Percentiles rank a stretch among this genome's conserved stretches.
Conservation (phyloP, 2,888 invertebrate species). For the Selenia dentaria region DNA sequence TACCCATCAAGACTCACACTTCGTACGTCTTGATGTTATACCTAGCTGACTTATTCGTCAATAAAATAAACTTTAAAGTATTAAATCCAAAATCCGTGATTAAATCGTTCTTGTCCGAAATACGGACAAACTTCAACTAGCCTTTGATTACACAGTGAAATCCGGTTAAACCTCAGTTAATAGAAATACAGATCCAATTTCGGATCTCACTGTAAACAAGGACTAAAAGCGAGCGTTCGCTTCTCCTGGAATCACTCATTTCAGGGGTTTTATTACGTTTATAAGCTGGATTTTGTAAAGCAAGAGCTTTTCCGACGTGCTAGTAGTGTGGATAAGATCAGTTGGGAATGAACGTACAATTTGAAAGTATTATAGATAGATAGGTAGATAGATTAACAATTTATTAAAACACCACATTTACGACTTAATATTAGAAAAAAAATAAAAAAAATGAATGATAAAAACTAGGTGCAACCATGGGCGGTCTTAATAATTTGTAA, state of each 20-base stretch:
- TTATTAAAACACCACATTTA: too few relatives aligned
- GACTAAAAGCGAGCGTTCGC: slow-evolving; percentile 10
- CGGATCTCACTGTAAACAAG: slow-evolving; percentile 14
- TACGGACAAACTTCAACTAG: background rate
- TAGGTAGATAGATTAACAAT: too few relatives aligned
- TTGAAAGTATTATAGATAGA: background rate
- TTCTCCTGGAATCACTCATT: slow-evolving; percentile 29
- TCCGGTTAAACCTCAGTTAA: slow-evolving; percentile 17
- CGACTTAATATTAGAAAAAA: too few relatives aligned
- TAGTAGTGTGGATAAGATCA: background rate
- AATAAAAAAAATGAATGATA: too few relatives aligned
- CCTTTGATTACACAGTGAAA: slow-evolving; percentile 10
- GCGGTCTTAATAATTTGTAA: too few relatives aligned
- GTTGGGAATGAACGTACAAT: slow-evolving; percentile 1
- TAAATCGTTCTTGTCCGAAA: background rate
- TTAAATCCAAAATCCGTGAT: too few relatives aligned
- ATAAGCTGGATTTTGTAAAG: slow-evolving; percentile 44
- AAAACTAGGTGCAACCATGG: too few relatives aligned
- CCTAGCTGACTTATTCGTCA: too few relatives aligned
- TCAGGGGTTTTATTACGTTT: slow-evolving; percentile 46
- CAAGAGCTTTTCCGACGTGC: slow-evolving; percentile 29
- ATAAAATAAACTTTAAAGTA: too few relatives aligned
- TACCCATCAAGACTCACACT: too few relatives aligned
- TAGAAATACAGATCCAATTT: slow-evolving; percentile 23
- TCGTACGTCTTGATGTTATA: too few relatives aligned